Evolutionary conservation across 2,797 vertebrate species (phyloP).

Genomic region (Sparidentex hasta): DNA sequence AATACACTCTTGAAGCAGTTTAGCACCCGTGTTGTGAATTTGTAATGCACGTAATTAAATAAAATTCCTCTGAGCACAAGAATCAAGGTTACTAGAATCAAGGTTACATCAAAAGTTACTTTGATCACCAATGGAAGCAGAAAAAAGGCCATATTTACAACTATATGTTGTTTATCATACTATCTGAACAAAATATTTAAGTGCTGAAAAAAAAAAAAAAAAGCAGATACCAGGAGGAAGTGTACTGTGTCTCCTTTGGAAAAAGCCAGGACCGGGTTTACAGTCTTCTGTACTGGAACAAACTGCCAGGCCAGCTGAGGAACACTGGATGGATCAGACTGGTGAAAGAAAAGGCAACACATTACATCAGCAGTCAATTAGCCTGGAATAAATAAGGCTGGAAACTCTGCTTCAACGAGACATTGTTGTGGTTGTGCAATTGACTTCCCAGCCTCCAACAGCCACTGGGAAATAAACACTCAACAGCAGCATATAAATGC

Average conservation of each 20-base stretch:
- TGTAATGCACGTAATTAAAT: not conserved
- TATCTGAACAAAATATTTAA: not conserved
- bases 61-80: not conserved
- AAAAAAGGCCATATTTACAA: too few relatives aligned
- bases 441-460: not conserved
- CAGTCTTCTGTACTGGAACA: conserved; percentile 90
- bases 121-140: too few relatives aligned
- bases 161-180: too few relatives aligned
- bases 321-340: conserved; percentile 96
- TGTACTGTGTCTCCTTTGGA: conserved; percentile 95
- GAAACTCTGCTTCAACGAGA: not conserved
- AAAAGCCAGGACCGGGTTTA: conserved; percentile 96
- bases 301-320: conserved; percentile 98
- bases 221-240: conserved; percentile 90
- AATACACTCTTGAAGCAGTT: not conserved
- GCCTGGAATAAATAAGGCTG: not conserved
- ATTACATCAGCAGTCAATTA: not conserved
- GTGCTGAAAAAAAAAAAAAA: not conserved
- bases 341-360: conserved; percentile 14
- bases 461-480: not conserved
- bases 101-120: too few relatives aligned
- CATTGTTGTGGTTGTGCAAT: too few relatives aligned
- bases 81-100: too few relatives aligned
- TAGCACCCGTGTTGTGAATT: too few relatives aligned
- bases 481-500: not conserved